Base-by-base conservation (phyloP, 2,888 invertebrate genomes). In the Dromius quadrimaculatus region DNA sequence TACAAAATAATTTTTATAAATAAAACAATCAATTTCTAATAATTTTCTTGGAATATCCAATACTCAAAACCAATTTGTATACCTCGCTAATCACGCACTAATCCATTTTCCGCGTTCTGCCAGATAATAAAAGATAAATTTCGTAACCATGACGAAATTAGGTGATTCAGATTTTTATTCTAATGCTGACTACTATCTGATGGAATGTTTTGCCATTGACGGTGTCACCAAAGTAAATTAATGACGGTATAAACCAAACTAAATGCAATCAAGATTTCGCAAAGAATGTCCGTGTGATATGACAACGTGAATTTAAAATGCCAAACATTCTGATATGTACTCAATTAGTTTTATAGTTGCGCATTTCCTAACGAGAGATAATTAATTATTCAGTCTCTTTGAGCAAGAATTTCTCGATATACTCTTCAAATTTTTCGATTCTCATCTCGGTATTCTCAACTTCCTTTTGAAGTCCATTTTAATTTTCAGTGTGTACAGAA, bases 141-240 rank as follows among this genome's bases (percentile, higher is more conserved):
- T 47, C 36, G 19, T 19, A 20, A 34, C 34, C n/a, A 50, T 50
- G 65, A 65, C 65, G 38, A 19, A 45, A 50, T 65, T 65, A 50
- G 47, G 47, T 65, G 65, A 65, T 50, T 65, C 65, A 65, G 65
- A 50, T 50, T 50, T 36, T 65, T 50, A 65, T 50, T 54, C 54
- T 45, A 43, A 36, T 36, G 11, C 50, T 63, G 50, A 65, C 65
- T 36, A 50, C 19, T 38, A 11, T n/a, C 15, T 15, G 23, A 17
- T 50, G 65, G 65, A 65, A 65, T 65, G 41, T 45, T 54, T 65
- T 65, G 23, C 23, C 28, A 28, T 54, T 47, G 47, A 23, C 50
- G 50, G 50, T 54, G 50, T 54, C 50, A 28, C 41, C 41, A 61
- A 41, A 61, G 61, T 38, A 61, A 61, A 61, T 61, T 61, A 61